These are phyloP conservation scores for Dasypolia templi DNA, from an alignment of 2,888 invertebrate species.

Conservation along the genomic window DNA sequence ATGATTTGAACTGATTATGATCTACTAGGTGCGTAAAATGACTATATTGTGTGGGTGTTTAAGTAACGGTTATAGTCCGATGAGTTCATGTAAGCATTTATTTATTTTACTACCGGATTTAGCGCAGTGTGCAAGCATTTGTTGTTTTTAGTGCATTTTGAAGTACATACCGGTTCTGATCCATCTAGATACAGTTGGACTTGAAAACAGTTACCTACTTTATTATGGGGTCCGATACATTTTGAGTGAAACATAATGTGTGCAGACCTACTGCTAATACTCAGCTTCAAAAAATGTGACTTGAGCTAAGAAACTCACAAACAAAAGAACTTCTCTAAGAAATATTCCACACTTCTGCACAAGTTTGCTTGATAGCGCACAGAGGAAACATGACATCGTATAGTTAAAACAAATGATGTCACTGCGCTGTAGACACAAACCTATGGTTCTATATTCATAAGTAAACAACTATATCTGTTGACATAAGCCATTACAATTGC, in stretches of 20 bases:
- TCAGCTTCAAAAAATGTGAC: background rate
- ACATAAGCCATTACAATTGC: background rate
- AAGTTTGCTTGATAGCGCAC: slow-evolving; percentile 13
- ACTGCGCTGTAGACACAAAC: slow-evolving; percentile 33
- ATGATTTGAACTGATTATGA: background rate
- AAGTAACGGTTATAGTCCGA: slow-evolving; percentile 61
- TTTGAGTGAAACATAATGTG: background rate
- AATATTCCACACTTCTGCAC: slow-evolving; percentile 11
- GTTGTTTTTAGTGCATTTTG: background rate
- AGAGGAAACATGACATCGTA: slow-evolving; percentile 24
- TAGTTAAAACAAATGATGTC: slow-evolving; percentile 44
- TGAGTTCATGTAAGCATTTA: slow-evolving; percentile 67
- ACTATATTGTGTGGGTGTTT: slow-evolving; percentile 72
- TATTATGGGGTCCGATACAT: background rate
- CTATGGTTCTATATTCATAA: background rate
- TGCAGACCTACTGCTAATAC: too few species aligned
- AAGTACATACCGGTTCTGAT: background rate
- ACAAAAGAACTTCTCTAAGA: background rate
- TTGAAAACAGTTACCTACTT: background rate
- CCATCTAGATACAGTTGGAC: background rate
- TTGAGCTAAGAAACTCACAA: background rate
- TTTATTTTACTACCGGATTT: background rate
- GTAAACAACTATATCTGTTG: slow-evolving; percentile 36
- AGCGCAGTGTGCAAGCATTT: background rate
- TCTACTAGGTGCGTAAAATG: slow-evolving; percentile 35